A percentile compares a stretch with the other conserved stretches of the same genome.
Conservation (phyloP, 2,888 invertebrate species). For the Synanthedon andrenaeformis region DNA sequence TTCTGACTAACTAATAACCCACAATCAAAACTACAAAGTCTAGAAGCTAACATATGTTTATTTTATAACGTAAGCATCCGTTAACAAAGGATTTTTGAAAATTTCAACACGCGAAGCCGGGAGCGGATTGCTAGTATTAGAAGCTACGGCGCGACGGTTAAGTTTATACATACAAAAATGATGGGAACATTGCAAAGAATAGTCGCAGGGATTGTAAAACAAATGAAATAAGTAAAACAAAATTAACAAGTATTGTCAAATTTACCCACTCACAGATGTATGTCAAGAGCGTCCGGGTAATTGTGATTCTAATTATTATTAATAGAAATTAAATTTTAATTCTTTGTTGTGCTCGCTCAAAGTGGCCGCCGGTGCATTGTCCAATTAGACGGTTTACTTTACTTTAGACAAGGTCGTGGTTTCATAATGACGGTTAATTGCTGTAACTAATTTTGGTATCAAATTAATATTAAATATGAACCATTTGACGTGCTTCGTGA, state of each 20-base stretch:
- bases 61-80: no score
- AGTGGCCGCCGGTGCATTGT: slow-evolving; percentile 26
- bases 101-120: no score
- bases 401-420: slow-evolving; percentile 32
- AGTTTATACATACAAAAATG: no score
- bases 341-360: slow-evolving; percentile 24
- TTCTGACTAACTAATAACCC: no score
- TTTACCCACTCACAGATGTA: slow-evolving; percentile 49
- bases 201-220: neutral
- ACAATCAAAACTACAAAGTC: no score
- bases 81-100: no score
- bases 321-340: slow-evolving; percentile 38
- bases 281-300: slow-evolving; percentile 55
- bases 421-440: slow-evolving; percentile 37
- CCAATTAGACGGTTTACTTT: slow-evolving; percentile 28
- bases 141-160: no score
- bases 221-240: slow-evolving; percentile 1
- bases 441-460: slow-evolving; percentile 21
- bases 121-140: no score
- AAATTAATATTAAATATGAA: slow-evolving; percentile 21
- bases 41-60: no score
- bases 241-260: slow-evolving; percentile 33
- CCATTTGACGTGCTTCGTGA: slow-evolving; percentile 14
- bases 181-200: no score
- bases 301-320: slow-evolving; percentile 36